Evolutionary conservation across 2,113 vertebrate genomes (phyloP).

Genomic region (Trematocara variabile): DNA sequence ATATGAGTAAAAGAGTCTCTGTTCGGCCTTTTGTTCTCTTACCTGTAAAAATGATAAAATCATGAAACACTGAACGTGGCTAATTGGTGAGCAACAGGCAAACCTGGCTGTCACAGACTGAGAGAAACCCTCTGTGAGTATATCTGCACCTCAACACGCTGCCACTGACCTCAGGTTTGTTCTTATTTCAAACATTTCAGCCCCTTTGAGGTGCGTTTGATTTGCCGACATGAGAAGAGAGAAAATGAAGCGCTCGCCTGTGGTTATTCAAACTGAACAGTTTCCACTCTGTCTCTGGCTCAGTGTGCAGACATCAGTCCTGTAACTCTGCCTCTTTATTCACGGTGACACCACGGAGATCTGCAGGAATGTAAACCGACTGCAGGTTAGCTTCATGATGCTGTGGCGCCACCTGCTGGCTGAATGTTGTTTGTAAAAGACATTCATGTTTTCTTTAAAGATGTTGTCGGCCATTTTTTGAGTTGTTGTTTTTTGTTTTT

Average conservation of each 20-base stretch:
- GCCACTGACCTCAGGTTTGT: not conserved
- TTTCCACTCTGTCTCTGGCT: constrained; percentile 1
- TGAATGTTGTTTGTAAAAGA: not conserved
- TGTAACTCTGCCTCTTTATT: not conserved
- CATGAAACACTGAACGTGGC: not conserved
- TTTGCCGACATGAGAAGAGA: constrained; percentile 8
- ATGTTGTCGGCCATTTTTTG: not conserved
- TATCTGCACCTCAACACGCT: not conserved
- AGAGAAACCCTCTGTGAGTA: not conserved
- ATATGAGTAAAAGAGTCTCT: not conserved
- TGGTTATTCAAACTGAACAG: constrained; percentile 26
- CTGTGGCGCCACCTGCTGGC: constrained; percentile 17
- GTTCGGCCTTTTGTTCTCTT: not conserved
- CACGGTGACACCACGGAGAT: not conserved
- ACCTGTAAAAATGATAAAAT: not conserved
- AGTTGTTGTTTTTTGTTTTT: not conserved
- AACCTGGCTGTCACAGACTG: not conserved
- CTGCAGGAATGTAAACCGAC: not conserved
- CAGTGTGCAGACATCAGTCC: not conserved
- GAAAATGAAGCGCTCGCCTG: not conserved
- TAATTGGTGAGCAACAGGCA: not conserved
- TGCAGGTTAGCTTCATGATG: not conserved
- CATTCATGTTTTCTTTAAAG: not conserved
- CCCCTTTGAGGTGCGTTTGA: constrained; percentile 12
- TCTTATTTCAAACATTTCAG: constrained; percentile 33